Percentiles rank a stretch among this genome's conserved stretches.
Evolutionary conservation across 2,888 invertebrate genomes (phyloP).

Genomic region (Calameuta pallipes): DNA sequence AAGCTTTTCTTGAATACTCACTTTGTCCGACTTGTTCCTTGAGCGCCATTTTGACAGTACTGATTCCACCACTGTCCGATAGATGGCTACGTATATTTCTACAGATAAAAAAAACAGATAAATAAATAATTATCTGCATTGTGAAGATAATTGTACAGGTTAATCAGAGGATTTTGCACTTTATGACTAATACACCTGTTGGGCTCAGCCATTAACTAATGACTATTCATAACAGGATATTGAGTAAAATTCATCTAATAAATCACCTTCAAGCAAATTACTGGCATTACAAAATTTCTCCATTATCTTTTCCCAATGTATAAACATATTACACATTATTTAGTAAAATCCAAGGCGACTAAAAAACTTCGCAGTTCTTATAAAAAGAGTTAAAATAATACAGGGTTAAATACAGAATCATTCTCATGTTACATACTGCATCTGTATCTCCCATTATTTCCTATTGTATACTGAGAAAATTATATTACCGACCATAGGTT

Average conservation of each 20-base stretch:
- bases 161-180: background rate
- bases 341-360: background rate
- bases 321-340: no score
- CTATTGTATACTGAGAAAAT: background rate
- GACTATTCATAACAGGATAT: background rate
- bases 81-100: slow-evolving; percentile 38
- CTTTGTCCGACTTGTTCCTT: slow-evolving; percentile 89
- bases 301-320: background rate
- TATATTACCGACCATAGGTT: background rate
- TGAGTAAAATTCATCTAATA: background rate
- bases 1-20: slow-evolving; percentile 71
- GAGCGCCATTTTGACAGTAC: slow-evolving; percentile 80
- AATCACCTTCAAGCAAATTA: background rate
- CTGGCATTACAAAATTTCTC: background rate
- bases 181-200: background rate
- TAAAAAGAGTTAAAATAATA: background rate
- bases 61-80: slow-evolving; percentile 29
- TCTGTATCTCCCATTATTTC: background rate
- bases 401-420: background rate
- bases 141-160: background rate
- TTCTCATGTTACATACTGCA: background rate
- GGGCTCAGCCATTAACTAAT: background rate
- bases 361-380: background rate
- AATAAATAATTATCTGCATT: background rate
- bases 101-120: background rate